These are phyloP conservation scores for Falco berigora DNA, from an alignment of 2,797 vertebrate species.

Conservation along the genomic window DNA sequence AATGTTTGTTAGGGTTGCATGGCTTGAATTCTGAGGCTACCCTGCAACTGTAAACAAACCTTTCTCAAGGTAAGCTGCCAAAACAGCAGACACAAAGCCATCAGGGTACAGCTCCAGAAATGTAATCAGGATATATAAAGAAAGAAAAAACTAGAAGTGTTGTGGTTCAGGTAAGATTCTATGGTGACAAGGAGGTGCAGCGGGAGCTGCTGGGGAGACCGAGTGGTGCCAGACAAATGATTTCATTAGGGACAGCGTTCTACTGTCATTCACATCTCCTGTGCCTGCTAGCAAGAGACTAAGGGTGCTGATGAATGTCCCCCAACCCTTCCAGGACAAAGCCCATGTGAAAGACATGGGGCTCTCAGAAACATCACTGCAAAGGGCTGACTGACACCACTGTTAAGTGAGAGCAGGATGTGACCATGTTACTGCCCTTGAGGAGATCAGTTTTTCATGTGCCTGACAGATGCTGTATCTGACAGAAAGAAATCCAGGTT, in stretches of 20 bases:
- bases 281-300: neutral
- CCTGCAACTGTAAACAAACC: neutral
- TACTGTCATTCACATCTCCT: too few relatives aligned
- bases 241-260: neutral
- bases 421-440: neutral
- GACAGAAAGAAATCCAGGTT: neutral
- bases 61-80: neutral
- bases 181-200: neutral
- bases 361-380: neutral
- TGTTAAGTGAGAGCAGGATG: neutral
- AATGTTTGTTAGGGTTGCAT: neutral
- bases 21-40: neutral
- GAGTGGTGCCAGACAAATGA: neutral
- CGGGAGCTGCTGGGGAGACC: neutral
- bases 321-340: neutral
- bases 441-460: neutral
- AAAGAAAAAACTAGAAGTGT: neutral
- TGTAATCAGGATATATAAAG: neutral
- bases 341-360: accelerated
- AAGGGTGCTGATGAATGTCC: neutral
- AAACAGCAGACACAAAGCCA: neutral
- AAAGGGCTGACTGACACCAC: neutral
- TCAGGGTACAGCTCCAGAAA: neutral
- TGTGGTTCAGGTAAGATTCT: neutral
- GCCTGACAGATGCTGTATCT: neutral